Evolutionary conservation across 2,113 vertebrate species (phyloP).

Genomic region (Limnothrissa miodon): DNA sequence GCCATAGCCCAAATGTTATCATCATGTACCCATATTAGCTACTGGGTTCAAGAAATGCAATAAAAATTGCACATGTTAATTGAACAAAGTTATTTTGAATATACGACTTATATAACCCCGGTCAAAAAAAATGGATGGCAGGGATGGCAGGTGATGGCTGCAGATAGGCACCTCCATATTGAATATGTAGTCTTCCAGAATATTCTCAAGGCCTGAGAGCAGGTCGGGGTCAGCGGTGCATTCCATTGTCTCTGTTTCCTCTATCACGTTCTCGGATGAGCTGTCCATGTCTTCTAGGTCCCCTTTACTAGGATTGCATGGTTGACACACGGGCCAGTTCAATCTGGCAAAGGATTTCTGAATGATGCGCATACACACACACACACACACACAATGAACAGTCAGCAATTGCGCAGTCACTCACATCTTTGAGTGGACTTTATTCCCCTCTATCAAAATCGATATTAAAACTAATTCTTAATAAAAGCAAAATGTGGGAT

Average conservation of each 20-base stretch:
- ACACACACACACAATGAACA: background rate
- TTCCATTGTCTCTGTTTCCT: background rate
- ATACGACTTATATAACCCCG: background rate
- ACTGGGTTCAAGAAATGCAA: no score
- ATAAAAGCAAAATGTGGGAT: no score
- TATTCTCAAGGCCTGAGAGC: constrained; percentile 56
- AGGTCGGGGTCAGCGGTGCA: background rate
- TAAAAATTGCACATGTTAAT: no score
- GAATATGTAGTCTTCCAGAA: constrained; percentile 57
- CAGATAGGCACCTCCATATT: constrained; percentile 58
- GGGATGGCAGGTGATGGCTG: no score
- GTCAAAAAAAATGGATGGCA: background rate
- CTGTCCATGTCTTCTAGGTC: background rate
- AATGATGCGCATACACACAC: background rate
- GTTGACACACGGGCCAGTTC: background rate
- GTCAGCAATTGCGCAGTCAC: no score
- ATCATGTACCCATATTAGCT: no score
- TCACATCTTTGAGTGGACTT: no score
- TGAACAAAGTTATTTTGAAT: no score
- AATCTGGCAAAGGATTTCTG: background rate
- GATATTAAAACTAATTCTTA: no score
- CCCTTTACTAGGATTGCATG: background rate
- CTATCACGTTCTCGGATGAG: background rate
- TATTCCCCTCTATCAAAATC: no score
- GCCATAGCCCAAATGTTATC: no score